Conservation (phyloP, 1,140 invertebrate species). For the Fopius arisanus region DNA sequence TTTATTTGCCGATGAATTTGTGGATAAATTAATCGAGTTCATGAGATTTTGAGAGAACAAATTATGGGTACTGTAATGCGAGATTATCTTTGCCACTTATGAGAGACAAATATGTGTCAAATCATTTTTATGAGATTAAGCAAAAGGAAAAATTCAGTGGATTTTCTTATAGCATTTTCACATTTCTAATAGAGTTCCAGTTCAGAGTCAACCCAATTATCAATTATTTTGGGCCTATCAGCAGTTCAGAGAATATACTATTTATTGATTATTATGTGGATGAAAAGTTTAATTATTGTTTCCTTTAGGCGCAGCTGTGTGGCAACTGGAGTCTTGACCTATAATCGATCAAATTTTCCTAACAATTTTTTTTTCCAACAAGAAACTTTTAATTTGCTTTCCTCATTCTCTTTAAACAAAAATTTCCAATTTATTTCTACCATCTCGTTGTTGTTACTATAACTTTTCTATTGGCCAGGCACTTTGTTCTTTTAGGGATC, state of each 20-base stretch:
- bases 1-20: slow-evolving; percentile 30
- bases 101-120: neutral
- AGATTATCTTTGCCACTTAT: neutral
- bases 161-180: slow-evolving; percentile 31
- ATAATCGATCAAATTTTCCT: slow-evolving; percentile 9
- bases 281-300: slow-evolving; percentile 44
- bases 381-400: slow-evolving; percentile 24
- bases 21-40: slow-evolving; percentile 12
- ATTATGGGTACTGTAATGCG: neutral
- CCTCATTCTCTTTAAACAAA: slow-evolving; percentile 22
- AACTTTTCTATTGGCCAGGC: slow-evolving; percentile 17
- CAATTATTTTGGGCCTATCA: slow-evolving; percentile 59
- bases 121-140: slow-evolving; percentile 21
- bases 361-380: slow-evolving; percentile 18
- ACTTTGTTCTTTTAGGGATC: neutral
- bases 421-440: slow-evolving; percentile 26
- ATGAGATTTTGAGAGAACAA: neutral
- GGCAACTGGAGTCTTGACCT: slow-evolving; percentile 60
- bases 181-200: slow-evolving; percentile 57
- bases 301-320: slow-evolving; percentile 63
- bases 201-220: slow-evolving; percentile 53
- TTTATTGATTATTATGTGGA: slow-evolving; percentile 25
- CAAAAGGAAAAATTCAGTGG: slow-evolving; percentile 21
- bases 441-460: slow-evolving; percentile 18
- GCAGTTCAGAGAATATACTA: slow-evolving; percentile 53